A percentile compares a stretch with the other conserved stretches of the same genome.
These are phyloP conservation scores for Buphagus erythrorhynchus DNA, from an alignment of 2,797 vertebrate genomes.

Conservation along the genomic window DNA sequence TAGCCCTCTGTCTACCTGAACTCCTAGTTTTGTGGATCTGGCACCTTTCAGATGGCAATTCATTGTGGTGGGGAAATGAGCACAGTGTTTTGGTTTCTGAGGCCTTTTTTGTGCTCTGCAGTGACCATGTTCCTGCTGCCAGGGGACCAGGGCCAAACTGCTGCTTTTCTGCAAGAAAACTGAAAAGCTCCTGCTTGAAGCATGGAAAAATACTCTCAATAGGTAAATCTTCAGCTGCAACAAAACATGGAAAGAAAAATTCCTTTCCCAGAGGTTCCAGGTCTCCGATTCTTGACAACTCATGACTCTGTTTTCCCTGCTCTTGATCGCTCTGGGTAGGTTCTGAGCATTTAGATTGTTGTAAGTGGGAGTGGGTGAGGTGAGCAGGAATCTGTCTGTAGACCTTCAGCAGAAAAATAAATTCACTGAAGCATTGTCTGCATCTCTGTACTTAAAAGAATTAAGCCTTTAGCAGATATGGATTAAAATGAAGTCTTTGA, in stretches of 20 bases:
- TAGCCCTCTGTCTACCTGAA: not conserved
- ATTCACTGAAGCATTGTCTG: not conserved
- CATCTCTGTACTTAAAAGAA: not conserved
- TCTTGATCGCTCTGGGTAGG: not conserved
- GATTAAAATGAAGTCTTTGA: not conserved
- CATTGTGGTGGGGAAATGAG: not conserved
- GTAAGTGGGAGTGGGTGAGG: not conserved
- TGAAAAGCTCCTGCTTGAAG: not conserved
- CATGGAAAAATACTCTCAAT: not conserved
- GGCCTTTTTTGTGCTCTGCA: not conserved
- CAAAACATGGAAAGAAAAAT: not conserved
- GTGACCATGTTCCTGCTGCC: not conserved
- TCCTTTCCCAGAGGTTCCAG: not conserved
- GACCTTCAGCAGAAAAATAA: not conserved
- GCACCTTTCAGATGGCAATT: not conserved
- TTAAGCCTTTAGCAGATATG: not conserved
- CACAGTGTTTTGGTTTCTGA: not conserved
- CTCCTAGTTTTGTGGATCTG: not conserved
- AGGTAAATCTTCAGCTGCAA: not conserved
- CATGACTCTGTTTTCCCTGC: not conserved
- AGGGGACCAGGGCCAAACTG: not conserved
- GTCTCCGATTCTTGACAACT: not conserved
- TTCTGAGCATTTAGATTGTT: not conserved
- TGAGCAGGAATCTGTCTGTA: not conserved
- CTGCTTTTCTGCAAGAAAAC: not conserved